Percentiles rank a stretch among this genome's conserved stretches.
Evolutionary conservation across 2,113 vertebrate genomes (phyloP).

Genomic region (Platysteira castanea): DNA sequence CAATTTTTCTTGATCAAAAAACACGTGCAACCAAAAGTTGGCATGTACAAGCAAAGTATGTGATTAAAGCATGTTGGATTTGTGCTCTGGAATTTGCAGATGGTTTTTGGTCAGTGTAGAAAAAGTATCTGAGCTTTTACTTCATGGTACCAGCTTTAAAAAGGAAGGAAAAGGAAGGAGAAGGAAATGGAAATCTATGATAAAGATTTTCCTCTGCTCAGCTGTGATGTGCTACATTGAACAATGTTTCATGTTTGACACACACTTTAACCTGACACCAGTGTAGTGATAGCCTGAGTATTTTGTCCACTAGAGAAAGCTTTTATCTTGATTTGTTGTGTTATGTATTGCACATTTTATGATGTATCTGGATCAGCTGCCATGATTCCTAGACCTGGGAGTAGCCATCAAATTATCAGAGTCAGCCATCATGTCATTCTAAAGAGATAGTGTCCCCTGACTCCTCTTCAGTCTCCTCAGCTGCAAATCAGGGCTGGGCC

Average conservation of each 20-base stretch:
- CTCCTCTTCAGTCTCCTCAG: background rate
- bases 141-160: background rate
- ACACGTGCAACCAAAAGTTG: fast-evolving
- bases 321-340: constrained; percentile 55
- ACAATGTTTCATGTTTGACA: constrained; percentile 35
- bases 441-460: constrained; percentile 20
- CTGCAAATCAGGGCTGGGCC: background rate
- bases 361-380: constrained; percentile 40
- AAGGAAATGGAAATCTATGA: background rate
- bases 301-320: constrained; percentile 42
- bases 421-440: constrained; percentile 27
- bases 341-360: constrained; percentile 42
- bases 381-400: constrained; percentile 10
- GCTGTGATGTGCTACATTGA: background rate
- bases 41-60: background rate
- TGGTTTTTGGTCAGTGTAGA: background rate
- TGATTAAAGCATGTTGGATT: background rate
- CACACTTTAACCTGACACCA: constrained; percentile 38
- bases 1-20: background rate
- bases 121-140: background rate
- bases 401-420: constrained; percentile 49
- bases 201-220: background rate
- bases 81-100: background rate
- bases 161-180: background rate
- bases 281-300: background rate